Base-by-base conservation (phyloP, 2,797 vertebrate genomes). In the Buphagus erythrorhynchus region DNA sequence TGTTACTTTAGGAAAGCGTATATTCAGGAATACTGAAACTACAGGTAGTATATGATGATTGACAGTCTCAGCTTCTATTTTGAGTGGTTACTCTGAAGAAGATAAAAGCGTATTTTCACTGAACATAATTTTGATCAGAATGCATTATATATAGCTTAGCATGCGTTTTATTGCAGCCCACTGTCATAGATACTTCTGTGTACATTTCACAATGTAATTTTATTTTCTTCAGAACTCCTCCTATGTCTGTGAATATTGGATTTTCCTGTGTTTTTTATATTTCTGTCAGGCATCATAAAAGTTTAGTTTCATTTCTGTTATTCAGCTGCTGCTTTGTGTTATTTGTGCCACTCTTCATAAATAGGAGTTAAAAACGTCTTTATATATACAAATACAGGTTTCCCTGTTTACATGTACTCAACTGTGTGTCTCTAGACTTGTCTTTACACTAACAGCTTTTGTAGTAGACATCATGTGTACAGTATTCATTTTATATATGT, bases 401-500 rank as follows among this genome's bases (percentile, higher is more conserved):
- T 95, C 87, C 28, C 31, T 69, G 46, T 94, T 80, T 94, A 69
- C 25, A 26, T 82, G 28, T 80, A 51, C 77, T 95, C 69, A 82
- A 3, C 76, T 88, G 40, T 92, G 48, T 91, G 85, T 89, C 49
- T 94, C 71, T 78, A 89, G 67, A 84, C 62, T 94, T 96, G 83
- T 87, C 88, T 96, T 96, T 95, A 87, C 87, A 73, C 61, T 89
- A 61, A 38, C 93, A 97, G 93, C 78, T 96, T 97, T 93, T 95
- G 43, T 90, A 95, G 92, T 88, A 91, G 91, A 94, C 91, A 97
- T 90, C 75, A 65, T 93, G 88, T 96, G 73, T 94, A 95, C 94
- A 88, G 78, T 97, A 97, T 97, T 98, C 93, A 82, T 96, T 97
- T 98, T 98, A 96, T 98, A 96, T 97, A 97, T 97, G 94, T 97